Conservation (phyloP, 2,113 vertebrate genomes). For the Montifringilla adamsi region DNA sequence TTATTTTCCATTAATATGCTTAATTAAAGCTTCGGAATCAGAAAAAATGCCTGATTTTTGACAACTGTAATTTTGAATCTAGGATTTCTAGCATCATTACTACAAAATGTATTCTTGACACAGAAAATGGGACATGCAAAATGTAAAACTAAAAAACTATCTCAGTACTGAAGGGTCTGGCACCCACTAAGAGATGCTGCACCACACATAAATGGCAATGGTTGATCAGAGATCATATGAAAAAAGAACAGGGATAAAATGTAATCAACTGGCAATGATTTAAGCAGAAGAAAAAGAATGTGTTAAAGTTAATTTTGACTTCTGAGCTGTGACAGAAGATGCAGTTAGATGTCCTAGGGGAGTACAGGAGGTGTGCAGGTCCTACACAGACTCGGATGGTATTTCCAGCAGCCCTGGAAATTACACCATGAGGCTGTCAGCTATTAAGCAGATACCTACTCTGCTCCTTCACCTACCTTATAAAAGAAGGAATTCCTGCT, state of each 20-base stretch:
- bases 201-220: not conserved
- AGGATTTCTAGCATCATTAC: rapidly evolving
- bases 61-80: not conserved
- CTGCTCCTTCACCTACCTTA: not conserved
- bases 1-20: not conserved
- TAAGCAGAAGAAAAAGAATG: not conserved
- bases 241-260: not conserved
- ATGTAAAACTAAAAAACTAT: not conserved
- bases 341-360: rapidly evolving
- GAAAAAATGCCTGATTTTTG: not conserved
- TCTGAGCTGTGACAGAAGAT: not conserved
- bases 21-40: not conserved
- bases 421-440: not conserved
- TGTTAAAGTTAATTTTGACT: not conserved
- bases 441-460: not conserved
- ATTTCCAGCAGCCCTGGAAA: not conserved
- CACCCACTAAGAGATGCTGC: not conserved
- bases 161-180: not conserved
- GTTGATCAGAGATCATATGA: not conserved
- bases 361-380: not conserved
- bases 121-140: not conserved
- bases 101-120: not conserved
- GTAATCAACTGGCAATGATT: not conserved
- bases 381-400: not conserved
- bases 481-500: not conserved